phyloP scores from a whole-genome alignment of 2,888 invertebrate genomes.

The Acronicta psi region DNA sequence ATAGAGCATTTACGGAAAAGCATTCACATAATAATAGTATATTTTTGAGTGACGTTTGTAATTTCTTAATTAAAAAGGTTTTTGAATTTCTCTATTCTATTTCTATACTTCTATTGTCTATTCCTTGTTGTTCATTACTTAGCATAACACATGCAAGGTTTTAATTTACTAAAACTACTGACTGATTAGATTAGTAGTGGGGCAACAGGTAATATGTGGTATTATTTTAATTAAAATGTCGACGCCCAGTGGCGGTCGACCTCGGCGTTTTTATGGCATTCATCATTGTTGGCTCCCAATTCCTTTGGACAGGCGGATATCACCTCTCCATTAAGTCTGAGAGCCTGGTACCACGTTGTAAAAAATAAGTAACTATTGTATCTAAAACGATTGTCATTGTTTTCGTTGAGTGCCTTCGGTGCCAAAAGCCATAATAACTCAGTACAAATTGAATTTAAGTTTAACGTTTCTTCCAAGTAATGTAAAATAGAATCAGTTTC shows the following conservation, averaged over 20 bases:
- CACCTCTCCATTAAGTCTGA: constrained; percentile 30
- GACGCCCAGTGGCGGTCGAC: constrained; percentile 31
- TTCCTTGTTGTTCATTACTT: neutral
- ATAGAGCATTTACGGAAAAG: constrained; percentile 8
- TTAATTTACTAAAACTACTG: constrained; percentile 39
- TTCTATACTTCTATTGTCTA: too few species aligned
- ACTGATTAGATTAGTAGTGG: constrained; percentile 13
- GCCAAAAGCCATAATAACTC: constrained; percentile 24
- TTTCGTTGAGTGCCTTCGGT: constrained; percentile 3
- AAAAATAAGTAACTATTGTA: constrained; percentile 27
- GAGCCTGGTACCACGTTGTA: constrained; percentile 37
- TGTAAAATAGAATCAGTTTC: constrained; percentile 14
- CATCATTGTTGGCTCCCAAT: constrained; percentile 34
- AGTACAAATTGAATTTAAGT: constrained; percentile 36
- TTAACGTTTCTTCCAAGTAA: constrained; percentile 28
- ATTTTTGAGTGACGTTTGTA: too few species aligned
- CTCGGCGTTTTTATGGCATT: constrained; percentile 50
- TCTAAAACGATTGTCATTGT: constrained; percentile 35
- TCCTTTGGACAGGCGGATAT: constrained; percentile 41
- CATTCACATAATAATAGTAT: too few species aligned
- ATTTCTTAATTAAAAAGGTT: constrained; percentile 1
- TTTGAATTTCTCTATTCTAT: too few species aligned
- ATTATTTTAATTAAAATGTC: constrained; percentile 40
- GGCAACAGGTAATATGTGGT: constrained; percentile 32
- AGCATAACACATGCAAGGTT: constrained; percentile 19